Evolutionary conservation across 1,140 invertebrate genomes (phyloP).

Genomic region (Grapholita molesta): DNA sequence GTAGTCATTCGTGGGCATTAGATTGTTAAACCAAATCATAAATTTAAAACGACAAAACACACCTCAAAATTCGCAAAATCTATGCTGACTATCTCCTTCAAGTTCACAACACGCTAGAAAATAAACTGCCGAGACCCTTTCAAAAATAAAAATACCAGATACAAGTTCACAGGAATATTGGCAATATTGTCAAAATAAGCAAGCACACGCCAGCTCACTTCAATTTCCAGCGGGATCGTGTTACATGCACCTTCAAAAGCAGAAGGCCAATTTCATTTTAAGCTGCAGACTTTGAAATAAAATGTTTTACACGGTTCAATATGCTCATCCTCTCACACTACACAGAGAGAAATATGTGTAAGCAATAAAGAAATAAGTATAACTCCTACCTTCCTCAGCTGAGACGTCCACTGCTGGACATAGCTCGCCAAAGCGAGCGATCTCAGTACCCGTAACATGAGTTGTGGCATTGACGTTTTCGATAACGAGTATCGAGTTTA

Average conservation of each 20-base stretch:
- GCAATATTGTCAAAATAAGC: neutral
- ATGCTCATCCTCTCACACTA: neutral
- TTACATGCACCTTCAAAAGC: neutral
- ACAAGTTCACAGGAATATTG: neutral
- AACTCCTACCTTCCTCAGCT: too few species aligned
- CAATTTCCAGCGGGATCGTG: neutral
- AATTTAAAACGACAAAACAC: too few species aligned
- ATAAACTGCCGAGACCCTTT: neutral
- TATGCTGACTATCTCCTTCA: neutral
- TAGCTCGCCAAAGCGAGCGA: too few species aligned
- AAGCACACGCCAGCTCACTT: neutral
- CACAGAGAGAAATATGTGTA: too few species aligned
- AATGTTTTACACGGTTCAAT: neutral
- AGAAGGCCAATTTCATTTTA: neutral
- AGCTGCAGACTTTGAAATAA: neutral
- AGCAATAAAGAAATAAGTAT: too few species aligned
- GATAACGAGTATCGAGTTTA: too few species aligned
- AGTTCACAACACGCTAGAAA: neutral
- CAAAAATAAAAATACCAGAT: neutral
- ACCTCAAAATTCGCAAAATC: too few species aligned
- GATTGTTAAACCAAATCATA: too few species aligned
- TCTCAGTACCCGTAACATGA: too few species aligned
- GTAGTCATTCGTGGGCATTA: too few species aligned
- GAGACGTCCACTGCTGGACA: too few species aligned
- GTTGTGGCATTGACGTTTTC: too few species aligned